Base-by-base conservation (phyloP, 2,113 vertebrate genomes). In the Heloderma charlesbogerti region DNA sequence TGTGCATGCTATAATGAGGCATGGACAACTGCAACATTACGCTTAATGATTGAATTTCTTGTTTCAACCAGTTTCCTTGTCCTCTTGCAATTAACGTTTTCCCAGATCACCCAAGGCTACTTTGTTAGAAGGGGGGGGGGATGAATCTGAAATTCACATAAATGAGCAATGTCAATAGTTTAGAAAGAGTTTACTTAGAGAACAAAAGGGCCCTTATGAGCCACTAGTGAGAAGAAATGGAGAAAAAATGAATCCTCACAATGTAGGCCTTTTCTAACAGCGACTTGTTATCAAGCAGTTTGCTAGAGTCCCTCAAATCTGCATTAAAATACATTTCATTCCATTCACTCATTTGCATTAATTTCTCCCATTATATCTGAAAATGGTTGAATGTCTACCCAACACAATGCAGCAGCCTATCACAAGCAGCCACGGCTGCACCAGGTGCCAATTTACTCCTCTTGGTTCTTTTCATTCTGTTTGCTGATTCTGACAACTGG, bases 261-360 rank as follows among this genome's bases (percentile, higher is more conserved):
- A 99, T 98, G 98, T 98, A 98, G 98, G 98, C 98, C 98, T 98
- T 99, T 98, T 99, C 98, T 98, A 99, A 97, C 97, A 98, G 98
- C 97, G 98, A 99, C 98, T 99, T 99, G 98, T 99, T 99, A 99
- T 99, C 99, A 99, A 98, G 98, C 98, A 97, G 98, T 98, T 98
- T 97, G 96, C 98, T 95, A 98, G 98, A 98, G 98, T 98, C 97
- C 98, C 98, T 98, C 98, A 97, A 99, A 99, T 99, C 99, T 99
- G 99, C 99, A 99, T 99, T 99, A 99, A 99, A 99, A 99, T 99
- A 98, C 98, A 98, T 97, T 98, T 98, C 98, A 98, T 98, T 98
- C 98, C 98, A 98, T 98, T 98, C 98, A 97, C 98, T 99, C 99
- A 99, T 99, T 99, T 99, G 99, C 99, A 99, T 99, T 99, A 98